Conservation (phyloP, 2,113 vertebrate genomes). For the Microtus montanus region DNA sequence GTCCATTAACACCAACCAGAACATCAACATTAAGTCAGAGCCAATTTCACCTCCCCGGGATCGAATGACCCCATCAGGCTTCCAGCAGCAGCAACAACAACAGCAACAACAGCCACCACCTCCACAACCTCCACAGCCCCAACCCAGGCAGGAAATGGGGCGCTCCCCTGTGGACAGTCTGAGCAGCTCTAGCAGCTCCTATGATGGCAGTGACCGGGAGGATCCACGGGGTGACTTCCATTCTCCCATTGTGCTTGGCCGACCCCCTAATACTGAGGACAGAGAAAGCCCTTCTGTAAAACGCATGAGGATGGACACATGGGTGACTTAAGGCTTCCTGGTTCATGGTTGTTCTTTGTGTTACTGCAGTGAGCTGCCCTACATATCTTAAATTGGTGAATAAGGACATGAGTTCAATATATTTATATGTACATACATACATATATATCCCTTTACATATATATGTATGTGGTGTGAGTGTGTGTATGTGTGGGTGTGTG, state of each 20-base stretch:
- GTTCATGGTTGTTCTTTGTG: slow-evolving; percentile 57
- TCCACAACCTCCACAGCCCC: slow-evolving; percentile 76
- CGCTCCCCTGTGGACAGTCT: slow-evolving; percentile 98
- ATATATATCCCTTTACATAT: slow-evolving; percentile 85
- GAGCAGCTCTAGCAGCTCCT: slow-evolving; percentile 98
- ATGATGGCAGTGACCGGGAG: slow-evolving; percentile 97
- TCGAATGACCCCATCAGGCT: slow-evolving; percentile 93
- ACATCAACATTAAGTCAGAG: slow-evolving; percentile 98
- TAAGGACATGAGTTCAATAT: slow-evolving; percentile 87
- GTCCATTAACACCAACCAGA: slow-evolving; percentile 97
- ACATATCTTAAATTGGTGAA: slow-evolving; percentile 90
- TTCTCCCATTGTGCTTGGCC: slow-evolving; percentile 91
- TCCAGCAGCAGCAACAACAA: slow-evolving; percentile 86
- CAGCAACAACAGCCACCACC: slow-evolving; percentile 74
- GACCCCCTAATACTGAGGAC: slow-evolving; percentile 90
- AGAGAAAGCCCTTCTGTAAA: slow-evolving; percentile 96
- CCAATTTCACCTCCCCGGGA: slow-evolving; percentile 98
- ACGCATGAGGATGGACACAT: slow-evolving; percentile 98
- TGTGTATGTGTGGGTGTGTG: slow-evolving; percentile 84
- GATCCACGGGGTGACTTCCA: slow-evolving; percentile 96
- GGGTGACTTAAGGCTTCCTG: slow-evolving; percentile 94
- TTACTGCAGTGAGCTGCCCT: slow-evolving; percentile 86
- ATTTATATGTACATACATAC: slow-evolving; percentile 91
- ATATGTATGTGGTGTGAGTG: slow-evolving; percentile 84
- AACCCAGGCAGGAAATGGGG: slow-evolving; percentile 94